Evolutionary conservation across 2,888 invertebrate species (phyloP), one percentile per base, ranked within the genome.

Genomic region (Endotricha flammealis): DNA sequence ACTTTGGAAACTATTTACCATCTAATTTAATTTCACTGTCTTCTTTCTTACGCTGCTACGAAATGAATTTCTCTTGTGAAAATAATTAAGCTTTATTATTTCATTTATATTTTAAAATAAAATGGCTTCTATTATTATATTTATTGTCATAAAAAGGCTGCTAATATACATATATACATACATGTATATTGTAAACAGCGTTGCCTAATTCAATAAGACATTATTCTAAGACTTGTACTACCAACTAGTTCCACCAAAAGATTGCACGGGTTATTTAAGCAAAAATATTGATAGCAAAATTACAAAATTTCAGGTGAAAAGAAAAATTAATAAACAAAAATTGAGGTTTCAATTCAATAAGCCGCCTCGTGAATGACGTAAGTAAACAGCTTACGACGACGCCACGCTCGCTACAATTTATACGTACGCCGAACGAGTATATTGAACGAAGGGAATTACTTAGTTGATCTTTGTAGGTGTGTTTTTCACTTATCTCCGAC

Each of bases 401-500:
- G 27, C 12, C 4, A 12, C 12, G 11, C 12, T 12, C 12, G 27
- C 12, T 12, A 27, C 12, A 27, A 12, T 12, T 27, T 27, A 27
- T 27, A 1, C 12, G 27, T 27, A 12, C 1, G 4, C 12, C 7
- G 27, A 12, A 27, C 14, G n/a, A 7, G 16, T 32, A 29, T 23
- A 30, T 36, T 36, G 30, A 25, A 5, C 9, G 24, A 30, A 36
- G 30, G 13, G 16, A 32, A 27, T 22, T 12, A 30, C 14, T 30
- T 25, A 37, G 27, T 17, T 27, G 16, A 24, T 30, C 22, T 30
- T 17, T 20, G 32, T 37, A 17, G 28, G 30, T 25, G 20, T 37
- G 31, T 37, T 31, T 25, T 31, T 37, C 36, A 37, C 36, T 31
- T 37, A 31, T 28, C 28, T 28, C 27, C 6, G 11, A 27, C 28